A percentile compares a stretch with the other conserved stretches of the same genome.
Evolutionary conservation across 2,797 vertebrate genomes (phyloP).

Genomic region (Momotus momota): DNA sequence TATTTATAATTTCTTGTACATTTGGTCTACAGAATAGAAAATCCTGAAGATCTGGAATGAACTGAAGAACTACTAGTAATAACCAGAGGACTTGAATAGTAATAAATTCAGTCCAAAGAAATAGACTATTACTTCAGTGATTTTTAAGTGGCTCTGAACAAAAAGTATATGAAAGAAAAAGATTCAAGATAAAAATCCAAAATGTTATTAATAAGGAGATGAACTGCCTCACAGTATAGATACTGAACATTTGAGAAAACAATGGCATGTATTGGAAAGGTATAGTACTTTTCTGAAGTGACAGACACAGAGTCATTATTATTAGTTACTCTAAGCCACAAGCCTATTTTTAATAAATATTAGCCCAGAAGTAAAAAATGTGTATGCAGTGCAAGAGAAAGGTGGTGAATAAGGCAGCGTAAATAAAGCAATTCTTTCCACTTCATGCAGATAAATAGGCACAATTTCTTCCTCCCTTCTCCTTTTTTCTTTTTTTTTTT

Average conservation of each 20-base stretch:
- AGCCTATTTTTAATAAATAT: neutral
- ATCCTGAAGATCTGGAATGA: constrained; percentile 20
- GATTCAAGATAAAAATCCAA: neutral
- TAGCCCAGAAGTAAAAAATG: neutral
- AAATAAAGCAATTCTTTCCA: neutral
- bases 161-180: neutral
- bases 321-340: neutral
- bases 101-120: constrained; percentile 32
- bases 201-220: neutral
- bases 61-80: constrained; percentile 32
- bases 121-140: constrained; percentile 25
- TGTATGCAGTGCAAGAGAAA: neutral
- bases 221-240: neutral
- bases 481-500: neutral
- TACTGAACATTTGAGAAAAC: neutral
- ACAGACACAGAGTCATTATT: neutral
- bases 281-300: neutral
- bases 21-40: constrained; percentile 27
- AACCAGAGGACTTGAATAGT: constrained; percentile 34
- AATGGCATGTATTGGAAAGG: neutral
- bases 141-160: constrained; percentile 26
- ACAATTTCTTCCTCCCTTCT: neutral
- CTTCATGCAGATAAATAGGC: neutral
- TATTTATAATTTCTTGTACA: constrained; percentile 21
- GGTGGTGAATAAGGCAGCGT: neutral